phyloP scores from a whole-genome alignment of 2,113 vertebrate genomes.

The Chamaea fasciata region DNA sequence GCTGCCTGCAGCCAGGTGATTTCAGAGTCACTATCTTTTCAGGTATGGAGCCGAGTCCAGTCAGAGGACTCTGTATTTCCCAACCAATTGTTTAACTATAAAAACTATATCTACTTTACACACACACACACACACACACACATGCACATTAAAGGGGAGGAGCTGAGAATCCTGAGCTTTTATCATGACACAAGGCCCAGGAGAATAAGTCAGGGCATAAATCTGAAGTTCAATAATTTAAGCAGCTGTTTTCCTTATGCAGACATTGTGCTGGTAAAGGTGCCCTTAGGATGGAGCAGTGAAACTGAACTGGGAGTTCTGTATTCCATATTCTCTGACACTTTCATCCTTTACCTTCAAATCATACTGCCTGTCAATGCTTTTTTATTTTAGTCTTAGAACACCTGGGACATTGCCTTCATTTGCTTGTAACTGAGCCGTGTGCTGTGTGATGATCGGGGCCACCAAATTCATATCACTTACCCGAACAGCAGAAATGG shows the following conservation, averaged over 20 bases:
- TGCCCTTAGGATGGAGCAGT: neutral
- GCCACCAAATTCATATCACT: neutral
- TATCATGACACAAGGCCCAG: neutral
- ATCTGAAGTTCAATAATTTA: neutral
- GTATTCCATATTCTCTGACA: rapidly evolving
- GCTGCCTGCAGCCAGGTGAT: neutral
- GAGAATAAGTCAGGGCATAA: neutral
- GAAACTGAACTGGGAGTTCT: neutral
- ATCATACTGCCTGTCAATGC: neutral
- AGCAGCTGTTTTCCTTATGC: neutral
- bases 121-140: neutral
- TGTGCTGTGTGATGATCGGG: neutral
- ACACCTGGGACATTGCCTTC: neutral
- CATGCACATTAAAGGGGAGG: neutral
- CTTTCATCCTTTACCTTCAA: neutral
- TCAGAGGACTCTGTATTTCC: neutral
- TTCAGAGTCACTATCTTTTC: neutral
- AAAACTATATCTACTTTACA: neutral
- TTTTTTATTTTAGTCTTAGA: neutral
- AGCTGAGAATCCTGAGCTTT: neutral
- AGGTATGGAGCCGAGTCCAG: neutral
- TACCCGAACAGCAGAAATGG: neutral
- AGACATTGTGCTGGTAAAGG: neutral
- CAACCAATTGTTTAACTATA: neutral
- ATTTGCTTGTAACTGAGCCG: neutral